phyloP scores from a whole-genome alignment of 2,113 vertebrate species.

The zebrafish (Danio rerio) region GRCz12tu NC_133192.1:21348501-21349000 shows the following conservation, averaged over 20 bases:
- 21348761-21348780: slow-evolving; percentile 85
- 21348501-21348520: slow-evolving; percentile 85
- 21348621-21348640: slow-evolving; percentile 95
- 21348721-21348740: slow-evolving; percentile 82
- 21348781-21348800: slow-evolving; percentile 95
- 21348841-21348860: slow-evolving; percentile 91
- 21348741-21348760: slow-evolving; percentile 91
- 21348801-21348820: slow-evolving; percentile 90
- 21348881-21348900: background rate
- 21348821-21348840: slow-evolving; percentile 84
- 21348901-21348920: background rate
- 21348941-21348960: background rate
- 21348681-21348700: slow-evolving; percentile 88
- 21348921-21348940: too few relatives aligned
- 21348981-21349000: slow-evolving; percentile 94
- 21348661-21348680: slow-evolving; percentile 92
- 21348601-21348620: slow-evolving; percentile 13
- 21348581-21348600: background rate
- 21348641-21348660: slow-evolving; percentile 94
- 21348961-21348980: slow-evolving; percentile 81
- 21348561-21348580: background rate
- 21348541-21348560: slow-evolving; percentile 39
- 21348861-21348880: slow-evolving; percentile 73
- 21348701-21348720: slow-evolving; percentile 91
- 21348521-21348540: slow-evolving; percentile 90